A percentile compares a stretch with the other conserved stretches of the same genome.
Evolutionary conservation across 2,797 vertebrate genomes (phyloP).

Genomic region (Poeciliopsis infans): DNA sequence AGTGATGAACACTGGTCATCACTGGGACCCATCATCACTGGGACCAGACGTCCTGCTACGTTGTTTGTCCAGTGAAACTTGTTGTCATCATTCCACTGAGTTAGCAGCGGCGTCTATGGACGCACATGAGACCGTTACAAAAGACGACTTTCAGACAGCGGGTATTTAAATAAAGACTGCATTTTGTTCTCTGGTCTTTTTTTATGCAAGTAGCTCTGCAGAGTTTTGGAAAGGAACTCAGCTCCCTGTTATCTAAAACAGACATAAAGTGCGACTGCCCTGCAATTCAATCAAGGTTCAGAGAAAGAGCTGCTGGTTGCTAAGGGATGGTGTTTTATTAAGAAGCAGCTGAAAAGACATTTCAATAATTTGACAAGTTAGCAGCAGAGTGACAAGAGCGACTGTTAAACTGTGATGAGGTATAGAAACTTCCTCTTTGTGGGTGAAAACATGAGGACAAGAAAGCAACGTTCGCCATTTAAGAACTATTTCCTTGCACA

Average conservation of each 20-base stretch:
- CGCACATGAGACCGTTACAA: conserved; percentile 35
- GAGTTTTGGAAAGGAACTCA: neutral
- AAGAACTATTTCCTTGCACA: neutral
- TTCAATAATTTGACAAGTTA: conserved; percentile 37
- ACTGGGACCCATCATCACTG: neutral
- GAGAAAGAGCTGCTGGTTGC: conserved; percentile 69
- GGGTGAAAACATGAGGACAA: neutral
- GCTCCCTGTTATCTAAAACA: conserved; percentile 4
- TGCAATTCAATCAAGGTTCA: conserved; percentile 52
- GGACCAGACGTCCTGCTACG: conserved; percentile 53
- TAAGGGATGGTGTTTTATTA: conserved; percentile 65
- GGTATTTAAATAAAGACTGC: neutral
- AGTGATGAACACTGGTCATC: neutral
- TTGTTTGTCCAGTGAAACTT: conserved; percentile 60
- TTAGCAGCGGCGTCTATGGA: conserved; percentile 56
- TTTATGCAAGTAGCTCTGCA: neutral
- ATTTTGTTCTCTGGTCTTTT: conserved; percentile 8
- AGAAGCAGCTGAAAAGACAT: conserved; percentile 46
- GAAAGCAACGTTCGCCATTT: neutral
- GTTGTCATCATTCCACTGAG: conserved; percentile 69
- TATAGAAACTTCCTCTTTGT: neutral
- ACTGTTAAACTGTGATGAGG: conserved; percentile 18
- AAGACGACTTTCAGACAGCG: conserved; percentile 26
- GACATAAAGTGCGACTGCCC: neutral
- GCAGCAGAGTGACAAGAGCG: neutral